Conservation (phyloP, 2,113 vertebrate genomes). For the Cariama cristata region DNA sequence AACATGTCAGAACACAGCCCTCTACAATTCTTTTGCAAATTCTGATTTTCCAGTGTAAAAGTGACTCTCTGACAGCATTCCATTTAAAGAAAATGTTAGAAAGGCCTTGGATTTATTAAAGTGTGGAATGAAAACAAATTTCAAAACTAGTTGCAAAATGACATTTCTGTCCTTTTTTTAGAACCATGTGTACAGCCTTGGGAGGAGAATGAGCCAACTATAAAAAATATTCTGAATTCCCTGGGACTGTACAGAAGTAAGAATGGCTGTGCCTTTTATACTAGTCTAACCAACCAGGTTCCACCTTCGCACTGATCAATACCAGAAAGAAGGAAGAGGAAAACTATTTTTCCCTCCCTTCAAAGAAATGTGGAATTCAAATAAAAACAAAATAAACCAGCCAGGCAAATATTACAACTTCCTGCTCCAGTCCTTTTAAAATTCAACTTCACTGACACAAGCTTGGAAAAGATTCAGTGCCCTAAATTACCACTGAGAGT, state of each 20-base stretch:
- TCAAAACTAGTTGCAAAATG: slow-evolving; percentile 27
- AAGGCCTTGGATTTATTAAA: slow-evolving; percentile 18
- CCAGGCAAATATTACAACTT: slow-evolving; percentile 49
- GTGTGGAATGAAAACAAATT: slow-evolving; percentile 19
- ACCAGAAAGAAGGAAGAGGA: not conserved
- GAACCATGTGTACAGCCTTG: not conserved
- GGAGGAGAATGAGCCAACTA: not conserved
- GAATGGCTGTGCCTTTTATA: not conserved
- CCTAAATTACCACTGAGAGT: slow-evolving; percentile 37
- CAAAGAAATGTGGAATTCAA: slow-evolving; percentile 31
- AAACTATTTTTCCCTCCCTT: slow-evolving; percentile 29
- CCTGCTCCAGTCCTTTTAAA: not conserved
- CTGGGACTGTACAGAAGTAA: not conserved
- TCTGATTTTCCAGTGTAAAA: not conserved
- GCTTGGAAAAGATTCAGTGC: slow-evolving; percentile 34
- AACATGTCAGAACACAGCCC: not conserved
- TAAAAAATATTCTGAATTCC: not conserved
- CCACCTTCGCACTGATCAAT: not conserved
- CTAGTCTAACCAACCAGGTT: not conserved
- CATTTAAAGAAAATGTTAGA: slow-evolving; percentile 3
- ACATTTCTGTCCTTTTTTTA: slow-evolving; percentile 37
- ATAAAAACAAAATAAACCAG: slow-evolving; percentile 29
- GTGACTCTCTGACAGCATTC: not conserved
- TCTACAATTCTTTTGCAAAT: not conserved
- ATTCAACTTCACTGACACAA: slow-evolving; percentile 27